Evolutionary conservation across 2,113 vertebrate species (phyloP).

Genomic region (Lepus europaeus): DNA sequence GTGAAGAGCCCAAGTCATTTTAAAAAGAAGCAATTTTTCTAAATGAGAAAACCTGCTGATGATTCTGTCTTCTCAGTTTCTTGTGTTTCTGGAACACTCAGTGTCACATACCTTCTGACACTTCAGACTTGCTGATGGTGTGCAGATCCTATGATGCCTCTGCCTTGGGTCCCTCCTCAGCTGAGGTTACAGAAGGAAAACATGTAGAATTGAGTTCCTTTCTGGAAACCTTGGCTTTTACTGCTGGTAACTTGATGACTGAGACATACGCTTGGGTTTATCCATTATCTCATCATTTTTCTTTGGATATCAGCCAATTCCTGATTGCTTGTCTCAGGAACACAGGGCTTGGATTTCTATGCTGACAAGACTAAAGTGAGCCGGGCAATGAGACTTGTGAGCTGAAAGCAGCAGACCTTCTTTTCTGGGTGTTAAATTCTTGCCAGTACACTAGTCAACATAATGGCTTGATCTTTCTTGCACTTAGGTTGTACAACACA

Average conservation of each 20-base stretch:
- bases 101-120: not conserved
- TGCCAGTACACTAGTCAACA: not conserved
- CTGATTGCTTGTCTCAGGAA: not conserved
- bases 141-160: not conserved
- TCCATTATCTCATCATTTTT: not conserved
- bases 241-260: not conserved
- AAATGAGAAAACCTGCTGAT: not conserved
- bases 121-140: not conserved
- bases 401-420: not conserved
- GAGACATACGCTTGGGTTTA: not conserved
- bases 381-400: not conserved
- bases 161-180: not conserved
- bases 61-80: slow-evolving; percentile 14
- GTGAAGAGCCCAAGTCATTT: slow-evolving; percentile 7
- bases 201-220: not conserved
- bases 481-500: not conserved
- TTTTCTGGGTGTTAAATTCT: not conserved
- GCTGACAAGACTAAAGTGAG: no score
- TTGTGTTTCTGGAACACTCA: not conserved
- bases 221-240: not conserved
- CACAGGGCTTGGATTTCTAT: not conserved
- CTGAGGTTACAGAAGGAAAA: not conserved
- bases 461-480: not conserved
- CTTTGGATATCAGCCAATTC: not conserved
- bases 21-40: not conserved